Conservation (phyloP, 2,113 vertebrate species). For the Tetraodon nigroviridis region DNA sequence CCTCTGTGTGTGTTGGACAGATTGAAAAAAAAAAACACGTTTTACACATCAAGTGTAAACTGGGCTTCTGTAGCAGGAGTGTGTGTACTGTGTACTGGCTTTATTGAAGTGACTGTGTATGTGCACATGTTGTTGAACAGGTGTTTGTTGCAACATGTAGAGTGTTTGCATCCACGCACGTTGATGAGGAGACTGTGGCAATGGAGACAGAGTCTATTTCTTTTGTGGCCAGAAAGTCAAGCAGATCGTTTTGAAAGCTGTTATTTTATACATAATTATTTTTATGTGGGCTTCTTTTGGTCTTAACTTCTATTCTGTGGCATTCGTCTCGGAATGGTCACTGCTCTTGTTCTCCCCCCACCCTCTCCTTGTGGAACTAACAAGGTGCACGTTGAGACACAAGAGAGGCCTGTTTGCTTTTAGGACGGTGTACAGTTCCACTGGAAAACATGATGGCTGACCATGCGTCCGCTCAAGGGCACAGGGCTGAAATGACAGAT, state of each 20-base stretch:
- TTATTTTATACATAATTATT: too few relatives aligned
- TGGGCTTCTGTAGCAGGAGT: background rate
- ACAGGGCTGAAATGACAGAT: slow-evolving; percentile 12
- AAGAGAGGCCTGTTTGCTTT: slow-evolving; percentile 26
- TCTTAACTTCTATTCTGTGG: background rate
- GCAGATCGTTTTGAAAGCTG: background rate
- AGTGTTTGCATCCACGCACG: slow-evolving; percentile 22
- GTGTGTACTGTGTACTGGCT: background rate
- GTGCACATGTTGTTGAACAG: slow-evolving; percentile 3
- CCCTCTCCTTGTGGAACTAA: slow-evolving; percentile 8
- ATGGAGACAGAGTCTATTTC: background rate
- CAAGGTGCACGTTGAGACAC: slow-evolving; percentile 9
- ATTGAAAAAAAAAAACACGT: slow-evolving; percentile 38
- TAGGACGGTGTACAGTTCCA: slow-evolving; percentile 50
- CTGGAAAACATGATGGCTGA: slow-evolving; percentile 53
- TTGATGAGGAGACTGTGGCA: too few relatives aligned
- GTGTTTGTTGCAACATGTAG: slow-evolving; percentile 25
- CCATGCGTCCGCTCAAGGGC: slow-evolving; percentile 23
- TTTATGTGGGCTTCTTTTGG: background rate
- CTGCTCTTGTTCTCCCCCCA: slow-evolving; percentile 16
- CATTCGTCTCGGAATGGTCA: slow-evolving; percentile 16
- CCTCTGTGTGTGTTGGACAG: slow-evolving; percentile 46
- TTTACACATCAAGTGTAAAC: background rate
- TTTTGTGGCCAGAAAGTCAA: background rate
- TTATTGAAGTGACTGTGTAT: background rate